Base-by-base conservation (phyloP, 1,140 invertebrate genomes). In the Dermatophagoides farinae region DNA sequence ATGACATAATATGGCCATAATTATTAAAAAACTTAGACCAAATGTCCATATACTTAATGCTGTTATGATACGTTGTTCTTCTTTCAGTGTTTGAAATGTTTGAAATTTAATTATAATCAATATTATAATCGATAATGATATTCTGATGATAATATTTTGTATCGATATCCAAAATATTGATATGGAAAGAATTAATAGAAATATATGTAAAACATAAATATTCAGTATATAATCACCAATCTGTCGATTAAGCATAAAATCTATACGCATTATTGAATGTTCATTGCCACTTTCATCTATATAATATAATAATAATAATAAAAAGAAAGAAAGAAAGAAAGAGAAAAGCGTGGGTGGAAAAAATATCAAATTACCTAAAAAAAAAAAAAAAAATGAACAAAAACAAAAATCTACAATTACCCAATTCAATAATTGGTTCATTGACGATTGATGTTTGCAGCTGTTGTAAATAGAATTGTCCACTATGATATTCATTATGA, bases 1-100 rank as follows among this genome's bases (percentile, higher is more conserved):
- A 23, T 55, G 53, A 39, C 38, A 39, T n/a, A 55, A 23, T 25
- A 55, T 12, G 2, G 16, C 23, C 20, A 55, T 5, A 4, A 55
- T 55, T 5, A 55, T 23, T 14, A 55, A 25, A 55, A 5, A 39
- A 40, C 53, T 55, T 18, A 55, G 23, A 14, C 53, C 53, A 55
- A 55, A 55, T 39, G 53, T 55, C 53, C 53, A 55, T 39, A 55
- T 55, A 23, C 53, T 55, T 20, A 55, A 25, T n/a, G 53, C 53
- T 6, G 38, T 18, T 2, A 55, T 31, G n/a, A 55, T 39, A 20
- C 25, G 53, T 11, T 40, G 53, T n/a, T 55, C 53, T 20, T 55
- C 41, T n/a, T 44, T 44, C 31, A 55, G 31, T 14, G 53, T 38
- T 25, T 55, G 53, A 14, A 55, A 25, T 11, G 53, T 55, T 25